A percentile compares a stretch with the other conserved stretches of the same genome.
Conservation (phyloP, 2,888 invertebrate species). For the Lochmaea capreae region DNA sequence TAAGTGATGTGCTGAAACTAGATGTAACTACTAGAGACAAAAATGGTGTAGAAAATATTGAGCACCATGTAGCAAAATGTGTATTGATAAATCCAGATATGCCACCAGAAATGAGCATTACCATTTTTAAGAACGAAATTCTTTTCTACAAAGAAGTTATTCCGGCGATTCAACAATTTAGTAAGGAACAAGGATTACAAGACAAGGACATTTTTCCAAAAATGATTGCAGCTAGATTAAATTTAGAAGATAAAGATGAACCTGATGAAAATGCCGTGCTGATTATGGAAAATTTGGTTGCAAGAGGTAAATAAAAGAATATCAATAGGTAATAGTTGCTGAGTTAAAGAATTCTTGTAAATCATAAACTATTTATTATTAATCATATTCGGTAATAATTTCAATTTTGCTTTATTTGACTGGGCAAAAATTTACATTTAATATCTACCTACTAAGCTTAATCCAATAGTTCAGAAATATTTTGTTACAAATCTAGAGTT, state of each 20-base stretch:
- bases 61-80: conserved; percentile 17
- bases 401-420: too few relatives aligned
- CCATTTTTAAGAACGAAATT: conserved; percentile 67
- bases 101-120: conserved; percentile 62
- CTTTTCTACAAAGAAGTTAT: conserved; percentile 65
- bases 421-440: too few relatives aligned
- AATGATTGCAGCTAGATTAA: conserved; percentile 62
- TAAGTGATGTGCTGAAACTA: conserved; percentile 34
- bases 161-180: conserved; percentile 63
- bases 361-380: too few relatives aligned
- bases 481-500: too few relatives aligned
- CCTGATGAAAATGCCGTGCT: conserved; percentile 67
- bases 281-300: conserved; percentile 67
- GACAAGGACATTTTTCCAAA: conserved; percentile 63
- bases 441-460: too few relatives aligned
- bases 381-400: too few relatives aligned
- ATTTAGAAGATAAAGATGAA: conserved; percentile 42
- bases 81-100: not conserved
- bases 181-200: conserved; percentile 62
- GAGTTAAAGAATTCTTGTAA: too few relatives aligned
- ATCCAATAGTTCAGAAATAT: too few relatives aligned
- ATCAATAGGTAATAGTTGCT: not conserved
- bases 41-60: conserved; percentile 3
- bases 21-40: conserved; percentile 27
- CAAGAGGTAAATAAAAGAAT: conserved; percentile 26